Base-by-base conservation (phyloP, 2,797 vertebrate species). In the Eupleurogrammus muticus region DNA sequence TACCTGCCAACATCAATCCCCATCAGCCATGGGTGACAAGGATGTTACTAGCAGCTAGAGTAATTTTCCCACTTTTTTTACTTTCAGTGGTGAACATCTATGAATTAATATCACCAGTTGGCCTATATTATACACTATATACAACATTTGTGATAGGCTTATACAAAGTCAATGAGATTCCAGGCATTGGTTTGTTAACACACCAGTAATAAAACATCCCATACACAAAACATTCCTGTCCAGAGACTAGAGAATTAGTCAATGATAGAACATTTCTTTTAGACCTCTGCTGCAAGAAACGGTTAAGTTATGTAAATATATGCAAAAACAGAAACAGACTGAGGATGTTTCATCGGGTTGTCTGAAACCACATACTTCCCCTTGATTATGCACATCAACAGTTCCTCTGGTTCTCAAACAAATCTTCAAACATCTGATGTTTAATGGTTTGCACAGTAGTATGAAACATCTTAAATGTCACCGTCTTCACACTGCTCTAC, bases 301-400 rank as follows among this genome's bases (percentile, higher is more conserved):
- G 28, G 83, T 86, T 83, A 85, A 88, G 68, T 85, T 84, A 89
- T 91, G 90, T 70, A 91, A 92, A 92, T 89, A 44, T 63, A 91
- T 92, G 89, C 85, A 90, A 87, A 89, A 72, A 32, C 52, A 79
- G 69, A 78, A 78, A 84, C 62, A 73, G 74, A 60, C 80, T 46
- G 74, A 80, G 76, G 75, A 87, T 74, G 77, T 69, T 86, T 87
- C 77, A 84, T 49, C 49, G 78, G 79, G 35, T 47, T 13, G 77
- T 77, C 57, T 78, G 77, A 84, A 80, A 83, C 89, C 83, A 79
- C 84, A 66, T 73, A 82, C 87, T 84, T 83, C 81, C 82, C 62
- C 70, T 48, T 60, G 71, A 85, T 91, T 89, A 83, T 79, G 81
- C 84, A 70, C 13, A 75, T 89, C 77, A 81, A 84, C 88, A 77